A percentile compares a stretch with the other conserved stretches of the same genome.
These are phyloP conservation scores for Parelbella ahira DNA, from an alignment of 2,888 invertebrate species.

Conservation along the genomic window DNA sequence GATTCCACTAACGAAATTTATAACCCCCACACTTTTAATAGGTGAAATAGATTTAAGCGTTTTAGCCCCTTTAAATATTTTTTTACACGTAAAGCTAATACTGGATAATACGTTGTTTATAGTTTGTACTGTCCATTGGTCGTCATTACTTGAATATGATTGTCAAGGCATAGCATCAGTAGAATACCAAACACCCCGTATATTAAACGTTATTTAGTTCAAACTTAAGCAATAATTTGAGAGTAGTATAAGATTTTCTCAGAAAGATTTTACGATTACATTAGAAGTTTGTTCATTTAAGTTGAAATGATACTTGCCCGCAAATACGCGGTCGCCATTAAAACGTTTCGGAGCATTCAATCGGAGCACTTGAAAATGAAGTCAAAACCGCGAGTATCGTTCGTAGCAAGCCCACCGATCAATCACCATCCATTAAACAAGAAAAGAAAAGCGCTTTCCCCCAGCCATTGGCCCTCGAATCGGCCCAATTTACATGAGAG, in stretches of 20 bases:
- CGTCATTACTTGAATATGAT: too few relatives aligned
- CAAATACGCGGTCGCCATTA: slow-evolving; percentile 11
- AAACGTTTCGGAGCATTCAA: slow-evolving; percentile 53
- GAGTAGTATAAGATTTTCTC: too few relatives aligned
- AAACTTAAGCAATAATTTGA: too few relatives aligned
- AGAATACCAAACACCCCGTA: too few relatives aligned
- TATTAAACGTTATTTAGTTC: too few relatives aligned
- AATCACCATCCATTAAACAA: slow-evolving; percentile 81
- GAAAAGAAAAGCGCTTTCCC: slow-evolving; percentile 80
- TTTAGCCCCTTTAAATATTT: too few relatives aligned
- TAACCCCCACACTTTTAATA: slow-evolving; percentile 3
- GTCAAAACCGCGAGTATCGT: slow-evolving; percentile 76
- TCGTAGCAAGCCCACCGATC: slow-evolving; percentile 67
- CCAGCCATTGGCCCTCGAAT: slow-evolving; percentile 77
- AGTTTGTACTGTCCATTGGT: too few relatives aligned
- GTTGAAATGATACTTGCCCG: slow-evolving; percentile 6
- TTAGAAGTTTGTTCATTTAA: background rate
- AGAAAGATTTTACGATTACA: too few relatives aligned
- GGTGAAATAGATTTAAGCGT: background rate
- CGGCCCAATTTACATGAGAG: slow-evolving; percentile 81
- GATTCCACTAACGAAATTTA: slow-evolving; percentile 23
- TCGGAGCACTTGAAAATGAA: slow-evolving; percentile 63
- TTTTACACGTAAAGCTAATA: too few relatives aligned
- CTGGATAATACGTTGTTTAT: too few relatives aligned
- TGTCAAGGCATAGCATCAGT: too few relatives aligned